Base-by-base conservation (phyloP, 1,140 invertebrate species). In the Sarcophaga bullata region DNA sequence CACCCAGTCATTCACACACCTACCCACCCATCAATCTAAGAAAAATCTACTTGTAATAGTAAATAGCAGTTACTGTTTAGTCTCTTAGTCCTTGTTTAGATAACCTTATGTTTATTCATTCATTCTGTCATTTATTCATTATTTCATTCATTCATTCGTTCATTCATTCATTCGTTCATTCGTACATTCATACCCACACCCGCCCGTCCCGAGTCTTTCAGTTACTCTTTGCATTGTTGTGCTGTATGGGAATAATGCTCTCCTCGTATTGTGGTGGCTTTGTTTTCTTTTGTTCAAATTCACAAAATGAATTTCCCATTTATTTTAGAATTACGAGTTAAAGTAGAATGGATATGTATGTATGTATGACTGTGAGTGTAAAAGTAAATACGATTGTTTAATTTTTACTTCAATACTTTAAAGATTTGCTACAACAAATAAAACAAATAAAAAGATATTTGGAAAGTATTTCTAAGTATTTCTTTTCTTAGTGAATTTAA, bases 71-170 rank as follows among this genome's bases (percentile, higher is more conserved):
- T 9, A 68, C 62, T 68, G 62, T 17, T 68, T 37, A 37, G 25
- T 37, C 25, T 37, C 25, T 37, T 78, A 50, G 75, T 50, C 48
- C 13, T 78, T 19, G 48, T 50, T 46, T 50, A 78, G 49, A 78
- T 78, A 52, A 52, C 75, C 75, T 25, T 78, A 68, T 68, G 62
- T 68, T 68, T 68, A 68, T 68, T 68, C 62, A 68, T 68, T 58
- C 19, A 25, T 68, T 68, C 17, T 7, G 17, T 68, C 10, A 15
- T 6, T 62, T 7, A 15, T 62, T 13, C n/a, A 19, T 68, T 58
- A 11, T 15, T 11, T 58, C 52, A 58, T 68, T 68, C 17, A 19
- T 68, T 68, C 10, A 15, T 6, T 62, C 10, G 54, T 62, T 13
- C n/a, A 17, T 68, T 58, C 52, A 58, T 11, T 58, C 52, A 58